Evolutionary conservation across 2,113 vertebrate genomes (phyloP), one percentile per base, ranked within the genome.

Genomic region (Ammodramus savannarum): DNA sequence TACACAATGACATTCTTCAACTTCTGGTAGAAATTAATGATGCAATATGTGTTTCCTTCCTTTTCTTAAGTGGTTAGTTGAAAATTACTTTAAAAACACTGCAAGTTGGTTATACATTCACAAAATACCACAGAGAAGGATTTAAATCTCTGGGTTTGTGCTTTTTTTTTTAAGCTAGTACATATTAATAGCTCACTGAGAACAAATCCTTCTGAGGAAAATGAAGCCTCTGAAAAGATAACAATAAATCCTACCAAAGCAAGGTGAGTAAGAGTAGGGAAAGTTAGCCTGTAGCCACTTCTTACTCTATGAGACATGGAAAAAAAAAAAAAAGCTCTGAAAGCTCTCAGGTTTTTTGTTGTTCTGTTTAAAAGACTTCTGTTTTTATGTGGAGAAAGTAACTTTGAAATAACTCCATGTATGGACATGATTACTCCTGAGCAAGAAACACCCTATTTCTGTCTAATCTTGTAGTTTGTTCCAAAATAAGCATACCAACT

Each of bases 371-470:
- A 71, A 80, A 90, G 71, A 59, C 23, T 23, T 67, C 39, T 55
- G 16, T 20, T 26, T 26, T 90, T 57, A 11, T 15, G 22, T 34
- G 36, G 23, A 66, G 26, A 67, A 90, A 71, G 27, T 32, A 89
- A 76, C 31, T 39, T 92, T 25, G 23, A 89, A 90, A 52, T 90
- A 93, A 90, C 8, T 89, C 92, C 92, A 88, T 95, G 76, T 95
- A 95, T 44, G 89, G 94, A 78, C 44, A 75, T 1, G 1, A 43
- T 39, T 57, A 86, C 43, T 88, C 59, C 59, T 16, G 19, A 90
- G 71, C 63, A 90, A 77, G 48, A 85, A 93, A 92, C 52, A 92
- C 25, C 52, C 48, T 65, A 44, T 48, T 92, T 92, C 80, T 51
- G 16, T 39, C 59, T n/a, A 73, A 20, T 26, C 71, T 44, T 36